Base-by-base conservation (phyloP, 92 coral and sea anemone genomes). In the Nematostella vectensis region DNA sequence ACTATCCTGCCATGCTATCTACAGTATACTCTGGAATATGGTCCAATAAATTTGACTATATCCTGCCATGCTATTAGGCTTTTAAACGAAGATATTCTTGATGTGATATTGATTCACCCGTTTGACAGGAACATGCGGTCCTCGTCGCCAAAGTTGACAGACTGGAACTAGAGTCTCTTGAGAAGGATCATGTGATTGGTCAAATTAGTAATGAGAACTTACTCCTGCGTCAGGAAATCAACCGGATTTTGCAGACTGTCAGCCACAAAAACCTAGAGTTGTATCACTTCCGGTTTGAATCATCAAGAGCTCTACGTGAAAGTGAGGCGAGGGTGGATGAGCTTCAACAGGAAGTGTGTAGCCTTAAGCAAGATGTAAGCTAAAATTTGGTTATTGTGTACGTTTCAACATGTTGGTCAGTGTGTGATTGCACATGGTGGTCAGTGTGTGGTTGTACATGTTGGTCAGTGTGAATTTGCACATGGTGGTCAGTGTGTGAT, bases 131-230 rank as follows among this genome's bases (percentile, higher is more conserved):
- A 2, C 48, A 40, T 13, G 22, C 55, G 29, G 51, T 22, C 23
- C 40, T 66, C 27, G 45, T 55, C 48, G 33, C 70, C 59, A 55
- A 47, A 16, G 6, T 66, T 47, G 39, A 54, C 26, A 38, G 25
- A 12, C 57, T 66, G 3, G 72, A 66, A 31, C 15, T n/a, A 30
- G 57, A 66, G 33, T 51, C 57, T 40, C 45, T 26, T 0, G 54
- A 66, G 18, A 66, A 66, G 57, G 72, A 66, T 29, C 56, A 43
- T 15, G 26, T 42, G 31, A 66, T 66, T 29, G 4, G 51, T 4
- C 63, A 66, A 42, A 49, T 53, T 31, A 59, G 48, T 1, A 47
- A 29, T 40, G 60, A 66, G 51, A 66, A 45, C 48, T 11, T 1
- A 36, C 19, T 30, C 27, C 72, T 66, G 3, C 72, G 63, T 2